Conservation (phyloP, 1,140 invertebrate genomes). For the Drosophila nikananu region DNA sequence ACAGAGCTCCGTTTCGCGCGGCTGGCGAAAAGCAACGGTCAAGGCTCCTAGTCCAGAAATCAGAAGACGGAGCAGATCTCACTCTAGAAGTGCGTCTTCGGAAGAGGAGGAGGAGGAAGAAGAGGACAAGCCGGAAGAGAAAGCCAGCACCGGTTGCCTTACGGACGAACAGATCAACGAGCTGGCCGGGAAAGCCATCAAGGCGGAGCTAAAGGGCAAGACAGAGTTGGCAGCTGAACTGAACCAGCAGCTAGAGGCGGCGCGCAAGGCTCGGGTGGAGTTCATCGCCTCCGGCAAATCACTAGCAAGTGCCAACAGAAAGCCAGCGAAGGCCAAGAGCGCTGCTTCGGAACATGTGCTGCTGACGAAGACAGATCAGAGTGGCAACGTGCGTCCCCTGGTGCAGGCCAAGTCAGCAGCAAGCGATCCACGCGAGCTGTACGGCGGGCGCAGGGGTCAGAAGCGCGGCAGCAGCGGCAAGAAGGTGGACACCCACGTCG, state of each 20-base stretch:
- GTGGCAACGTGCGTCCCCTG: constrained; percentile 88
- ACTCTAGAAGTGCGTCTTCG: background rate
- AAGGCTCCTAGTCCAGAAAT: background rate
- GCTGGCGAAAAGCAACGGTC: constrained; percentile 44
- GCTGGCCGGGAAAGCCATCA: constrained; percentile 94
- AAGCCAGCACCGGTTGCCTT: constrained; percentile 58
- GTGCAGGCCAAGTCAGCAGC: constrained; percentile 25
- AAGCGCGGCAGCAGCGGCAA: constrained; percentile 87
- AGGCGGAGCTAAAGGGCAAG: constrained; percentile 96
- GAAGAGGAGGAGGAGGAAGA: background rate
- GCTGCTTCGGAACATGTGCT: constrained; percentile 86
- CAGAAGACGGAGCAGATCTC: constrained; percentile 7
- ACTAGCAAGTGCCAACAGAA: background rate
- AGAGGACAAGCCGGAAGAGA: constrained; percentile 10
- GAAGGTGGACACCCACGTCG: constrained; percentile 90
- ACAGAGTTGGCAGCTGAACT: constrained; percentile 89
- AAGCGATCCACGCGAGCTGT: constrained; percentile 43
- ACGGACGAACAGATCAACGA: constrained; percentile 95
- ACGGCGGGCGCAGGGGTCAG: constrained; percentile 85
- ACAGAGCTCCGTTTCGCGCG: constrained; percentile 1
- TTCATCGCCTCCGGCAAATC: constrained; percentile 41
- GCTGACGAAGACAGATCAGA: constrained; percentile 90
- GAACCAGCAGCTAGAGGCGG: constrained; percentile 91
- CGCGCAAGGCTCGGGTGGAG: constrained; percentile 87
- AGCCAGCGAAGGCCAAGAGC: constrained; percentile 2